phyloP scores from a whole-genome alignment of 2,888 invertebrate species.

The Keiferia lycopersicella region DNA sequence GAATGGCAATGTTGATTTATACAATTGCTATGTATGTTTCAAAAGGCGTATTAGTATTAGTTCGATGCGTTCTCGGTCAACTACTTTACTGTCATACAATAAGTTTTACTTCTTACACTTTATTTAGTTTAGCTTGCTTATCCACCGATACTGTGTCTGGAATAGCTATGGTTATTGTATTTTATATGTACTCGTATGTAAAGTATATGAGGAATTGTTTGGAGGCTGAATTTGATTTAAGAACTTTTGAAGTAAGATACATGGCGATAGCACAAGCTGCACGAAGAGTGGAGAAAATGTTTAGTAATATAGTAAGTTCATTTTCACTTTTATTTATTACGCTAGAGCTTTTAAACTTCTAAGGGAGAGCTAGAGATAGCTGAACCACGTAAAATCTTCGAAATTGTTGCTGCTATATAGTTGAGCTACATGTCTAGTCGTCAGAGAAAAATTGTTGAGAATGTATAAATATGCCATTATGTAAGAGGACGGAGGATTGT shows the following conservation, averaged over 20 bases:
- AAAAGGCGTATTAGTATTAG: not conserved
- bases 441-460: no score
- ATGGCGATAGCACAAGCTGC: not conserved
- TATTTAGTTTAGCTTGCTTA: not conserved
- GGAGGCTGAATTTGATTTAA: not conserved
- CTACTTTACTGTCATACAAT: not conserved
- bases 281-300: slow-evolving; percentile 5
- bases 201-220: not conserved
- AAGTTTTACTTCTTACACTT: not conserved
- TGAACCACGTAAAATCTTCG: no score
- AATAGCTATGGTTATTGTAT: not conserved
- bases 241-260: slow-evolving; percentile 5
- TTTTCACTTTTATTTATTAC: not conserved
- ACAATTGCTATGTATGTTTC: not conserved
- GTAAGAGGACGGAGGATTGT: no score
- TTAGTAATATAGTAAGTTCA: slow-evolving; percentile 1
- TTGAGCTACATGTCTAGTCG: no score
- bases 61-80: not conserved
- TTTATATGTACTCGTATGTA: slow-evolving; percentile 5
- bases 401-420: no score
- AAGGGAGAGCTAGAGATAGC: no score
- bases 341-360: no score
- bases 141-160: slow-evolving; percentile 1
- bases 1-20: slow-evolving; percentile 3
- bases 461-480: no score